A percentile compares a stretch with the other conserved stretches of the same genome.
phyloP scores from a whole-genome alignment of 2,113 vertebrate species.

The Chitala chitala region DNA sequence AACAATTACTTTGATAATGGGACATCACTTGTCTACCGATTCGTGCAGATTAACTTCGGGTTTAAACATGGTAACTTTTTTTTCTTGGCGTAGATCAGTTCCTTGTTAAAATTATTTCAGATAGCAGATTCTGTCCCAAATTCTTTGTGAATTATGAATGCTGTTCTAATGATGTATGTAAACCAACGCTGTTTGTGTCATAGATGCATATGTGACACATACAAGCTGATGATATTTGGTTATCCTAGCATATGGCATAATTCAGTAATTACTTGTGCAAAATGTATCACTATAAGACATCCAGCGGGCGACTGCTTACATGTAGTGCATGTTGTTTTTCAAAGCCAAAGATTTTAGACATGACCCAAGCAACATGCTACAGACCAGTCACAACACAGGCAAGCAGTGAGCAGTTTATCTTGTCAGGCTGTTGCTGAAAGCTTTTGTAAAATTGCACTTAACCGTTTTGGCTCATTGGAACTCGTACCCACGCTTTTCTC shows the following conservation, averaged over 20 bases:
- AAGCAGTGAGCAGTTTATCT: not conserved
- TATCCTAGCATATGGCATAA: too few species aligned
- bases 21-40: not conserved
- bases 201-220: too few species aligned
- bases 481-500: not conserved
- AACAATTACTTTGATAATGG: not conserved
- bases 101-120: not conserved
- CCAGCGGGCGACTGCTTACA: not conserved
- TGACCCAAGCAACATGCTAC: not conserved
- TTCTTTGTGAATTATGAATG: constrained; percentile 6
- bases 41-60: not conserved
- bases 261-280: too few species aligned
- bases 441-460: too few species aligned
- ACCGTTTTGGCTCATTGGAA: not conserved
- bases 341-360: not conserved
- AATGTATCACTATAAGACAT: too few species aligned
- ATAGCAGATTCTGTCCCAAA: not conserved
- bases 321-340: not conserved
- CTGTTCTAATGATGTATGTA: not conserved
- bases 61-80: not conserved
- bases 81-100: not conserved
- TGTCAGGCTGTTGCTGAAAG: too few species aligned
- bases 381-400: not conserved
- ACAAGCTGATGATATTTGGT: too few species aligned
- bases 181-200: not conserved